Evolutionary conservation across 2,113 vertebrate species (phyloP).

Genomic region (Gavia stellata): DNA sequence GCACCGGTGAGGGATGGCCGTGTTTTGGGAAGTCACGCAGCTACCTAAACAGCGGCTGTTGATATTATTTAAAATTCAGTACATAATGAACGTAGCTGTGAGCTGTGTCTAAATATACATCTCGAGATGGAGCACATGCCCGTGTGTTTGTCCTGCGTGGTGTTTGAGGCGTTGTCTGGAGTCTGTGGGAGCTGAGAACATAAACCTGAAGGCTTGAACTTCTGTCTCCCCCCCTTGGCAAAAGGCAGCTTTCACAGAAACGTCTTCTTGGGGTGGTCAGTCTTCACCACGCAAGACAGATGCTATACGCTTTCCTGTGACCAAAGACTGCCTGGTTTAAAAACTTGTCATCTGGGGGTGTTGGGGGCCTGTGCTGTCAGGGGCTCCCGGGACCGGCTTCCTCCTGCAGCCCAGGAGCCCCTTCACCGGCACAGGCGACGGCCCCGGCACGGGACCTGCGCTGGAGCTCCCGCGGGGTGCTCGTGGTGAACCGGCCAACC

Average conservation of each 20-base stretch:
- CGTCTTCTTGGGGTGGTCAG: too few species aligned
- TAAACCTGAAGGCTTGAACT: neutral
- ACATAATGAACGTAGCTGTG: fast-evolving
- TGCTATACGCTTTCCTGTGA: fast-evolving
- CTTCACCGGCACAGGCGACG: fast-evolving
- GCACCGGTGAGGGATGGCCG: fast-evolving
- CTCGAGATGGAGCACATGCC: fast-evolving
- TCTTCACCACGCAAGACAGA: fast-evolving
- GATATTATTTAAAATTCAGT: neutral
- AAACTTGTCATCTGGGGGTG: fast-evolving
- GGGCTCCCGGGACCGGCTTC: fast-evolving
- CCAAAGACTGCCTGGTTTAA: neutral
- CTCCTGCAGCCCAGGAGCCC: neutral
- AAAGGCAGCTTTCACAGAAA: neutral
- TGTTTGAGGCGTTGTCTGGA: neutral
- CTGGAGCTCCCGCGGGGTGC: fast-evolving
- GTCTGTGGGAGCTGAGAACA: neutral
- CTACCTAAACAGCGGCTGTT: neutral
- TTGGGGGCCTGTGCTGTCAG: fast-evolving
- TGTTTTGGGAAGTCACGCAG: neutral
- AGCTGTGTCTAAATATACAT: neutral
- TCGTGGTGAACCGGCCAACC: fast-evolving
- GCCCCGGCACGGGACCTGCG: fast-evolving
- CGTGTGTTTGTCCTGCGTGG: fast-evolving
- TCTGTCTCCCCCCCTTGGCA: neutral